Base-by-base conservation (phyloP, 2,113 vertebrate genomes). In the Ciconia maguari region DNA sequence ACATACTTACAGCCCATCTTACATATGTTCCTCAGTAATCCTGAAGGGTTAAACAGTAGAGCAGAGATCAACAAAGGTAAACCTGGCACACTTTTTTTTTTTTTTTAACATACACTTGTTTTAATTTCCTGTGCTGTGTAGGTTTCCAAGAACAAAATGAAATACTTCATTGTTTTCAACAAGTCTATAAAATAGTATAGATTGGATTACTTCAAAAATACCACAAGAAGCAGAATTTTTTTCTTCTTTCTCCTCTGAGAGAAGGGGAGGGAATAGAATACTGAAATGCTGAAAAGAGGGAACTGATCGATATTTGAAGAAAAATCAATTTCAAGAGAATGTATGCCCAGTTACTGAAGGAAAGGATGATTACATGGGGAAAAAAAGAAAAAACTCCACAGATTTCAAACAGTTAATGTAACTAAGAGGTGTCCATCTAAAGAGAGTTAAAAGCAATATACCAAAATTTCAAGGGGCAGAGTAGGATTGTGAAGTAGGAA, bases 261-360 rank as follows among this genome's bases (percentile, higher is more conserved):
- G 13, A 82, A 68, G 3, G 5, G 3, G 8, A 74, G n/a, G 29
- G 21, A 86, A 66, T 9, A 81, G 80, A 75, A 92, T 36, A 68
- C 17, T 78, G 44, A 89, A 91, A 74, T 71, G 29, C 21, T 38
- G 38, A 38, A 58, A 52, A 66, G 30, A 81, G 25, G 11, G 16
- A 83, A 78, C 22, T 24, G 27, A 75, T 27, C 5, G 3, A 68
- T 75, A 91, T 60, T 68, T 84, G 87, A 87, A 74, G 41, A 87
- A 83, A 93, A 89, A 62, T 29, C 5, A 44, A 44, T 90, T 95
- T 68, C 20, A 93, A 60, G 57, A 74, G 32, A 62, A 83, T 66
- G 26, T 74, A 60, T 75, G 32, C 16, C 48, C 70, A 61, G 25
- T 27, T 85, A 60, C 41, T 51, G 60, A 93, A 89, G 48, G 20